These are phyloP conservation scores for Connochaetes taurinus DNA, from an alignment of 2,113 vertebrate genomes.

Conservation along the genomic window DNA sequence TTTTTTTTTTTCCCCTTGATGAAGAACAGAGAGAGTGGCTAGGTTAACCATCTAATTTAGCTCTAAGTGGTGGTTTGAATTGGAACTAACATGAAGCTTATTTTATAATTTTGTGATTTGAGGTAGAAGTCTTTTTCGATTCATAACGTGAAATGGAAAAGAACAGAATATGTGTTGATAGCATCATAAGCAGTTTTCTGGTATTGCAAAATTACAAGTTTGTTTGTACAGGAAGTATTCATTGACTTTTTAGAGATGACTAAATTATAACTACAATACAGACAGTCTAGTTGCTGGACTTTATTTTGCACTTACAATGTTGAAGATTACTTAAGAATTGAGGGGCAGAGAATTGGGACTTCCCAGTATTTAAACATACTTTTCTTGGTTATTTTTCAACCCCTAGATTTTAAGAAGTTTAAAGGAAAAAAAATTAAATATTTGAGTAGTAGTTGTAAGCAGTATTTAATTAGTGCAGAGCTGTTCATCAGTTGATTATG, in stretches of 20 bases:
- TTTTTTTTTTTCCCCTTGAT: neutral
- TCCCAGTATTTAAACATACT: neutral
- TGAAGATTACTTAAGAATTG: neutral
- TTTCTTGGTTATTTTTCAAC: neutral
- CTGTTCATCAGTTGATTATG: neutral
- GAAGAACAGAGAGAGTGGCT: neutral
- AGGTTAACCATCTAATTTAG: slow-evolving; percentile 38
- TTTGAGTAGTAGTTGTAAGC: neutral
- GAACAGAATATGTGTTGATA: slow-evolving; percentile 17
- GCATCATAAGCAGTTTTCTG: slow-evolving; percentile 45
- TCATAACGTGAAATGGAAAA: neutral
- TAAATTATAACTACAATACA: neutral
- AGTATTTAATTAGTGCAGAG: neutral
- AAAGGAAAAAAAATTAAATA: neutral
- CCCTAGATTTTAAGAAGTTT: slow-evolving; percentile 4
- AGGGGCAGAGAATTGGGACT: neutral
- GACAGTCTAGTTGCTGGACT: neutral
- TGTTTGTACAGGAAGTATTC: slow-evolving; percentile 1
- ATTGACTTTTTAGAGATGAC: slow-evolving; percentile 36
- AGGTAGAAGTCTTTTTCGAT: neutral
- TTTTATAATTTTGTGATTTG: slow-evolving; percentile 44
- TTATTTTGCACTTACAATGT: neutral
- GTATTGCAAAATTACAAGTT: neutral
- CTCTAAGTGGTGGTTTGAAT: slow-evolving; percentile 1
- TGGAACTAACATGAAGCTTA: neutral